These are phyloP conservation scores for Momotus momota DNA, from an alignment of 2,797 vertebrate genomes.

Conservation along the genomic window DNA sequence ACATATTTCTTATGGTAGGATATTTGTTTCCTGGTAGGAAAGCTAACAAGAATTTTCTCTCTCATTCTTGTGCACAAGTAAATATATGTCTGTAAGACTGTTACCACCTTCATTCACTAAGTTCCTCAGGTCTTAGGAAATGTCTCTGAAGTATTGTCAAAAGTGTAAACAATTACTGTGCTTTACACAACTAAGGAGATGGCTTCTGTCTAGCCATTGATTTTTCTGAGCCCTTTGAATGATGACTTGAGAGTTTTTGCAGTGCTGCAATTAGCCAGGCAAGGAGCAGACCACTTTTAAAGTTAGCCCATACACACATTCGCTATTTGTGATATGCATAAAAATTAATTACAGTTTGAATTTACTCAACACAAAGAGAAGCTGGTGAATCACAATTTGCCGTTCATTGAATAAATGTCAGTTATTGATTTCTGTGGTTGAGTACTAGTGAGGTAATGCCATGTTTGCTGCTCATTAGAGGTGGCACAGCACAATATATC, in stretches of 20 bases:
- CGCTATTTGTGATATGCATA: constrained; percentile 43
- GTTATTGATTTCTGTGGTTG: constrained; percentile 72
- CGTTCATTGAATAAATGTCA: constrained; percentile 79
- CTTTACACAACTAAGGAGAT: not conserved
- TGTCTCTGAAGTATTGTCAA: not conserved
- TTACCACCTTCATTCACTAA: not conserved
- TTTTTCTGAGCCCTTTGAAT: constrained; percentile 38
- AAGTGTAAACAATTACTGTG: not conserved
- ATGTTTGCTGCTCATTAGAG: constrained; percentile 69
- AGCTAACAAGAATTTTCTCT: not conserved
- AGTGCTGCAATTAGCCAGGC: constrained; percentile 70
- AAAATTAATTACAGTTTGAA: constrained; percentile 74
- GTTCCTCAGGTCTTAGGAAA: not conserved
- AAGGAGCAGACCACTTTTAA: constrained; percentile 72
- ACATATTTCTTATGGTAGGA: not conserved
- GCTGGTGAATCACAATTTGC: constrained; percentile 76
- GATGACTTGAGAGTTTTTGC: constrained; percentile 45
- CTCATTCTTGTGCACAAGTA: not conserved
- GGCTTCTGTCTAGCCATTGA: constrained; percentile 39
- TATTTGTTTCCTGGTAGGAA: constrained; percentile 34
- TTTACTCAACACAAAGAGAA: constrained; percentile 75
- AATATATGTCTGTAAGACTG: not conserved
- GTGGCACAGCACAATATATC: constrained; percentile 46
- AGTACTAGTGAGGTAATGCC: constrained; percentile 60
- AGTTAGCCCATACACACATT: constrained; percentile 36